Base-by-base conservation (phyloP, 2,888 invertebrate species). In the Neoascia interrupta region DNA sequence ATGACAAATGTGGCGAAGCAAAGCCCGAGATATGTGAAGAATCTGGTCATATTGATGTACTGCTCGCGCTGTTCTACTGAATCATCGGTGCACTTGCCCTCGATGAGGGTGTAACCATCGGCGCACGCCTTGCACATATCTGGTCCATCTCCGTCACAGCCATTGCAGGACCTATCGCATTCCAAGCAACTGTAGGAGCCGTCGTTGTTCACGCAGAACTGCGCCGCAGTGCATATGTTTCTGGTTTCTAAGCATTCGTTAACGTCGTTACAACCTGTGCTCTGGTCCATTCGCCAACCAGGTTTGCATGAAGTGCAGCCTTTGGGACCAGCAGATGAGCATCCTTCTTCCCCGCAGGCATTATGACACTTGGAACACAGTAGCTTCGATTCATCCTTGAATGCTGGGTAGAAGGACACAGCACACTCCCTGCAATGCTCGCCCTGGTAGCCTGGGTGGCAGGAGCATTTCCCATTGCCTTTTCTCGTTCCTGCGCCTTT, bases 391-490 rank as follows among this genome's bases (percentile, higher is more conserved):
- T 92, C 92, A 89, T 96, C 95, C 82, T 91, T 91, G 83, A 94
- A 95, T 0, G 95, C 91, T 83, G 92, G 90, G 86, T 94, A 96
- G 85, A 92, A 94, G 1, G 92, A 92, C n/a, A 89, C 86, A 10
- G 91, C 90, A 87, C 99, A 99, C n/a, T 91, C 89, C 58, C 93
- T 91, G 88, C 99, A 99, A 19, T 90, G 88, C 0, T 92, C 91
- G 0, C 97, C 97, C 0, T 87, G 84, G 86, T 98, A 98, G 0
- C 97, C 98, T 4, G 87, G 84, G 84, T 97, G 93, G 88, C 98
- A 99, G 10, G 91, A 89, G 86, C 99, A 99, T 75, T 94, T 92
- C 0, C 98, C 99, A 85, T 94, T 96, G 0, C 99, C 99, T 87
- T 96, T 96, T 39, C 98, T 91, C 0, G 97, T 97, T 0, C 98